phyloP scores from a whole-genome alignment of 2,113 vertebrate species.

The Python bivittatus region DNA sequence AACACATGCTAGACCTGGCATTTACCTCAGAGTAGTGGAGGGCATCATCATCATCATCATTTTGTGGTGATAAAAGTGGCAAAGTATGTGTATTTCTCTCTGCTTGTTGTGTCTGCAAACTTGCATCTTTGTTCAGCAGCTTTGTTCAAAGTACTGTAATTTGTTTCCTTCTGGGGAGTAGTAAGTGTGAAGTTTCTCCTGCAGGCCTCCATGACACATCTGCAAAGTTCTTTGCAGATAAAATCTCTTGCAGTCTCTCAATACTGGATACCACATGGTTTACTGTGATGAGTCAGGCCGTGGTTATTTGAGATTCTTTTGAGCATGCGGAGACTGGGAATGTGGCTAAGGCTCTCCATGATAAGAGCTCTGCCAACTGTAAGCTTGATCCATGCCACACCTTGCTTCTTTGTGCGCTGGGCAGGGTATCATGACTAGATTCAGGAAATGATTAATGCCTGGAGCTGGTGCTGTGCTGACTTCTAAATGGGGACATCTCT shows the following conservation, averaged over 20 bases:
- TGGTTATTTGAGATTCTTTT: not conserved
- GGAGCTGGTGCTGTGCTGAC: not conserved
- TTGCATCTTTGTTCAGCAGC: not conserved
- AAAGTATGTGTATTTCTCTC: not conserved
- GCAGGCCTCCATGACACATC: not conserved
- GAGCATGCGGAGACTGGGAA: not conserved
- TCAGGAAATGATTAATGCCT: not conserved
- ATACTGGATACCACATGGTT: not conserved
- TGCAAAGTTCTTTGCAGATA: not conserved
- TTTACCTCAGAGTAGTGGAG: not conserved
- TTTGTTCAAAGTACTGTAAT: not conserved
- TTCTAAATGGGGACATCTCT: not conserved
- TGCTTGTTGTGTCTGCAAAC: not conserved
- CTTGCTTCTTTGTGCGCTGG: not conserved
- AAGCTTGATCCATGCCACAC: not conserved
- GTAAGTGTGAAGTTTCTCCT: not conserved
- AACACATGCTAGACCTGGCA: not conserved
- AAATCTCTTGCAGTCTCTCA: not conserved
- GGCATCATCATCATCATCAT: not conserved
- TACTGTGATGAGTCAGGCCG: not conserved
- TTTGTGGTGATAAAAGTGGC: not conserved
- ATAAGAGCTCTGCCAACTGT: not conserved
- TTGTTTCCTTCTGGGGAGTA: not conserved
- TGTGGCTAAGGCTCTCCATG: not conserved
- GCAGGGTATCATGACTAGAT: not conserved